Percentiles rank a stretch among this genome's conserved stretches.
Evolutionary conservation across 2,797 vertebrate genomes (phyloP).

Genomic region (Peromyscus eremicus): DNA sequence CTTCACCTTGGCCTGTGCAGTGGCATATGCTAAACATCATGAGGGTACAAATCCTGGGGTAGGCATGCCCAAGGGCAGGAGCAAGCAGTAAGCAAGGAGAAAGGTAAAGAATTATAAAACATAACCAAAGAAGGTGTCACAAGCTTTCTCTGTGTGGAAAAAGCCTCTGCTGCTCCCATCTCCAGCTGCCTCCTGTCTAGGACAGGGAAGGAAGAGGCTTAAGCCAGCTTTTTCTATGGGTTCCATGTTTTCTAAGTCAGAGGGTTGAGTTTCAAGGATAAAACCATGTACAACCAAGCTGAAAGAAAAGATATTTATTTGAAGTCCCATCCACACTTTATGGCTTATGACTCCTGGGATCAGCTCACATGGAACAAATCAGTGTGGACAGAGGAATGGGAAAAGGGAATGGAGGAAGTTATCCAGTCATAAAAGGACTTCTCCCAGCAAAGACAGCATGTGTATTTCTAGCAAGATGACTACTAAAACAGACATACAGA

Average conservation of each 20-base stretch:
- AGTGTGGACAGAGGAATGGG: background rate
- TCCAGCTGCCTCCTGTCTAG: background rate
- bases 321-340: background rate
- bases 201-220: background rate
- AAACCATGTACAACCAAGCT: background rate
- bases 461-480: background rate
- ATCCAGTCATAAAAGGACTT: background rate
- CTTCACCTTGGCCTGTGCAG: background rate
- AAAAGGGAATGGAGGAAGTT: background rate
- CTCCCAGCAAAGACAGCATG: background rate
- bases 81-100: background rate
- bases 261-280: background rate
- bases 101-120: background rate
- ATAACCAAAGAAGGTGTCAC: background rate
- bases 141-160: background rate
- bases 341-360: background rate
- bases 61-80: accelerated
- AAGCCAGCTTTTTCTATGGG: background rate
- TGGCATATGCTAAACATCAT: background rate
- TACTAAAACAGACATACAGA: background rate
- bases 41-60: background rate
- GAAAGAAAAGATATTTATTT: background rate
- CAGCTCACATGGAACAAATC: background rate
- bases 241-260: background rate
- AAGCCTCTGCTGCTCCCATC: background rate